Evolutionary conservation across 1,140 invertebrate genomes (phyloP).

Genomic region (Sitobion miscanthi): DNA sequence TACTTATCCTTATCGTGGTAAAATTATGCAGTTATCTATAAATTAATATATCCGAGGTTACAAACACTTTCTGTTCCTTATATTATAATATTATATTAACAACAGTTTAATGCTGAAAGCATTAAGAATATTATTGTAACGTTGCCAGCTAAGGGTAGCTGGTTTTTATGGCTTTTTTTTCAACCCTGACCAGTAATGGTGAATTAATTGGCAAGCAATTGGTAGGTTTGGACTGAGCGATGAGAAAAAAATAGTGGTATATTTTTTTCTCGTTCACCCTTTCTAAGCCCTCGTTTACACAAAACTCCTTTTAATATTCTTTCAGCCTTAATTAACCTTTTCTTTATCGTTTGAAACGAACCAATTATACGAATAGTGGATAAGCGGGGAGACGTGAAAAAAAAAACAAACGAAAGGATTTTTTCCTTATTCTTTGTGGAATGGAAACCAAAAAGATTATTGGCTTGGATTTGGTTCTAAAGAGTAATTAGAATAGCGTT

Average conservation of each 20-base stretch:
- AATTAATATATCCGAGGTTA: neutral
- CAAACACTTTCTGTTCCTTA: neutral
- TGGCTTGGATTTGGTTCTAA: constrained; percentile 39
- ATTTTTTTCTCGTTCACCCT: constrained; percentile 53
- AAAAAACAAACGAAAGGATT: constrained; percentile 43
- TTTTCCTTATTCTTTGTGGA: neutral
- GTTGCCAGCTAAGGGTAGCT: constrained; percentile 52
- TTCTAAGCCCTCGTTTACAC: constrained; percentile 48
- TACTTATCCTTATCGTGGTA: neutral
- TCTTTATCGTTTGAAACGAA: constrained; percentile 49
- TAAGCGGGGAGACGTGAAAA: neutral
- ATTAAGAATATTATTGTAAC: constrained; percentile 55
- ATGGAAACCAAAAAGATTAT: constrained; percentile 47
- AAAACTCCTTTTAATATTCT: constrained; percentile 56
- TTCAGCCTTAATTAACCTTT: constrained; percentile 53
- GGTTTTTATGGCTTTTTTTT: constrained; percentile 55
- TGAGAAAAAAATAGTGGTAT: constrained; percentile 10
- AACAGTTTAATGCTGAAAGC: constrained; percentile 16
- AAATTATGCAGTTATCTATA: neutral
- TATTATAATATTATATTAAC: constrained; percentile 29
- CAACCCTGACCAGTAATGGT: constrained; percentile 51
- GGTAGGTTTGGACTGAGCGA: constrained; percentile 32
- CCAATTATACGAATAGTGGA: constrained; percentile 29
- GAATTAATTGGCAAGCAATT: constrained; percentile 55
- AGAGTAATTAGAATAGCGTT: constrained; percentile 53